Percentiles rank a stretch among this genome's conserved stretches.
Conservation (phyloP, 2,113 vertebrate species). For the Siniperca chuatsi region DNA sequence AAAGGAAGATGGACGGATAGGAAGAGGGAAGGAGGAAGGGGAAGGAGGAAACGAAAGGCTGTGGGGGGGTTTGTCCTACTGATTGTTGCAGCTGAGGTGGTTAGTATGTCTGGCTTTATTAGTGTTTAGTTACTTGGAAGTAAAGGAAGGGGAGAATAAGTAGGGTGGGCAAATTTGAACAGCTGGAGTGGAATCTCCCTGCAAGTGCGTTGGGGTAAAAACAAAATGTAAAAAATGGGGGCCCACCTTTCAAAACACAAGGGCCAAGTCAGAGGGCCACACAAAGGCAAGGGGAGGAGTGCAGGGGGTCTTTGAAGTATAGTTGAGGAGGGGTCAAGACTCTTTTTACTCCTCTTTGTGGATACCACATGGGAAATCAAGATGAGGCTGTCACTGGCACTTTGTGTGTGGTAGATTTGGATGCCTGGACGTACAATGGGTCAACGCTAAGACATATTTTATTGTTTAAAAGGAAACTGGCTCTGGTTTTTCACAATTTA, state of each 20-base stretch:
- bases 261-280: constrained; percentile 66
- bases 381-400: constrained; percentile 67
- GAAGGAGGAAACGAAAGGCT: constrained; percentile 33
- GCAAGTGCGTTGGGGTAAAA: constrained; percentile 46
- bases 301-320: constrained; percentile 74
- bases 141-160: constrained; percentile 46
- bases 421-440: constrained; percentile 35
- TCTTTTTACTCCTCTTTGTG: constrained; percentile 73
- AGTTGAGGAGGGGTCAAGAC: constrained; percentile 69
- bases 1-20: constrained; percentile 52
- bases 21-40: constrained; percentile 20
- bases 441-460: constrained; percentile 64
- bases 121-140: constrained; percentile 72
- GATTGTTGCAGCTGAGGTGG: constrained; percentile 69
- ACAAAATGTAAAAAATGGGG: constrained; percentile 59
- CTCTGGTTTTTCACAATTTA: constrained; percentile 30
- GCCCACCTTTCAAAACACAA: constrained; percentile 66
- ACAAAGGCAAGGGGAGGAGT: constrained; percentile 74
- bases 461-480: constrained; percentile 29
- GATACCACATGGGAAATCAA: constrained; percentile 76
- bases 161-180: constrained; percentile 64
- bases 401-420: constrained; percentile 72
- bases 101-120: constrained; percentile 66
- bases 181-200: constrained; percentile 59
- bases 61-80: constrained; percentile 39